Evolutionary conservation across 2,797 vertebrate genomes (phyloP).

Genomic region (Champsocephalus esox): DNA sequence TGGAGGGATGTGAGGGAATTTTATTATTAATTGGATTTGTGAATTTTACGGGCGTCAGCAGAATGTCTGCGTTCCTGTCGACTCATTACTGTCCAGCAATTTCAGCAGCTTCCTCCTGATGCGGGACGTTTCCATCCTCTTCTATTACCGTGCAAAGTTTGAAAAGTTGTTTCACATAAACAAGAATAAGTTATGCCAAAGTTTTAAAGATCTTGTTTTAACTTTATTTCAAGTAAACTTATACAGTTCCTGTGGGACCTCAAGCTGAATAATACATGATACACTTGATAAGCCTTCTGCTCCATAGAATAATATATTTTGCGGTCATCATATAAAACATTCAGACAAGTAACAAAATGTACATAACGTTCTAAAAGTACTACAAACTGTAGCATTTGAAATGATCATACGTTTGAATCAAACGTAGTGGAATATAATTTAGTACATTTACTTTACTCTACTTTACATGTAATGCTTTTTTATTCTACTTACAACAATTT

Average conservation of each 20-base stretch:
- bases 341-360: background rate
- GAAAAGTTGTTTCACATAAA: constrained; percentile 31
- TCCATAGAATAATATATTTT: constrained; percentile 1
- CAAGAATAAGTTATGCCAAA: constrained; percentile 26
- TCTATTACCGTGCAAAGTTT: constrained; percentile 40
- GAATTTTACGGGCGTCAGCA: constrained; percentile 75
- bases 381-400: background rate
- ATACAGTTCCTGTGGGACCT: constrained; percentile 7
- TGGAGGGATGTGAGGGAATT: constrained; percentile 36
- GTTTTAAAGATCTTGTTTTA: constrained; percentile 24
- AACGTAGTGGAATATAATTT: background rate
- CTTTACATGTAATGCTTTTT: background rate
- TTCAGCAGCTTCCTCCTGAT: constrained; percentile 77
- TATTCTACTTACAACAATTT: background rate
- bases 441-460: background rate
- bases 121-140: constrained; percentile 36
- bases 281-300: constrained; percentile 5
- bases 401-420: background rate
- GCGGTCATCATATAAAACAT: too few relatives aligned
- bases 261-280: constrained; percentile 32
- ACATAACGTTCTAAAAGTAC: background rate
- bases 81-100: constrained; percentile 76
- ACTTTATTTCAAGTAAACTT: constrained; percentile 7
- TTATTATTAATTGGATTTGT: constrained; percentile 72
- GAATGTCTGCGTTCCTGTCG: constrained; percentile 64